phyloP scores from a whole-genome alignment of 2,797 vertebrate genomes.

The Forpus xanthops region DNA sequence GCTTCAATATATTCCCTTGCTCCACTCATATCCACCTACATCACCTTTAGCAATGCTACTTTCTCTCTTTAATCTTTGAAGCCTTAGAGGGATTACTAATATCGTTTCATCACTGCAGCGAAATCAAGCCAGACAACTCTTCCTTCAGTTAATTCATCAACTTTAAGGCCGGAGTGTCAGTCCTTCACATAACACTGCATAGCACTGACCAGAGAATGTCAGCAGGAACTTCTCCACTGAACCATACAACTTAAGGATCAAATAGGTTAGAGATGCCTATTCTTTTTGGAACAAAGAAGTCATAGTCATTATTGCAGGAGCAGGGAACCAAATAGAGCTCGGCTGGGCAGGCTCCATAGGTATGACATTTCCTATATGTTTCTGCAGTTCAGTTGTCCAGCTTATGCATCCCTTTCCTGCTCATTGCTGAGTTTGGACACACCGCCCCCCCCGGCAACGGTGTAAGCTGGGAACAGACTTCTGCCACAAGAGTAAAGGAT shows the following conservation, averaged over 20 bases:
- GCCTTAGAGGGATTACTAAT: not conserved
- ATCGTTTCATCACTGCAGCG: not conserved
- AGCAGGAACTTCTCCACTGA: not conserved
- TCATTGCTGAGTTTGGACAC: not conserved
- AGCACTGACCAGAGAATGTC: not conserved
- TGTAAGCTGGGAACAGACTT: not conserved
- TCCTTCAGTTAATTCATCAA: not conserved
- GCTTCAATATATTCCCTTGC: not conserved
- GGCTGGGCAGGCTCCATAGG: not conserved
- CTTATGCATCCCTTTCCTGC: not conserved
- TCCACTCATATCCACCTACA: not conserved
- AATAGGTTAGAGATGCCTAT: not conserved
- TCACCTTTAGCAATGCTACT: not conserved
- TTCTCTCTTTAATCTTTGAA: not conserved
- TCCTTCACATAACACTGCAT: not conserved
- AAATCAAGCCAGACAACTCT: not conserved
- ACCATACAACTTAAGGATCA: not conserved
- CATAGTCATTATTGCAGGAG: not conserved
- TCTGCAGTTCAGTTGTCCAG: not conserved
- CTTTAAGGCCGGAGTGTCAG: not conserved
- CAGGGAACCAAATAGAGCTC: not conserved
- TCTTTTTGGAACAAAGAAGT: not conserved
- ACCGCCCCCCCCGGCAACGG: not conserved
- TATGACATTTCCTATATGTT: not conserved
- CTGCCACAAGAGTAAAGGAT: not conserved